Evolutionary conservation across 2,797 vertebrate species (phyloP), one percentile per base, ranked within the genome.

Genomic region (Gymnoscopelus braueri): DNA sequence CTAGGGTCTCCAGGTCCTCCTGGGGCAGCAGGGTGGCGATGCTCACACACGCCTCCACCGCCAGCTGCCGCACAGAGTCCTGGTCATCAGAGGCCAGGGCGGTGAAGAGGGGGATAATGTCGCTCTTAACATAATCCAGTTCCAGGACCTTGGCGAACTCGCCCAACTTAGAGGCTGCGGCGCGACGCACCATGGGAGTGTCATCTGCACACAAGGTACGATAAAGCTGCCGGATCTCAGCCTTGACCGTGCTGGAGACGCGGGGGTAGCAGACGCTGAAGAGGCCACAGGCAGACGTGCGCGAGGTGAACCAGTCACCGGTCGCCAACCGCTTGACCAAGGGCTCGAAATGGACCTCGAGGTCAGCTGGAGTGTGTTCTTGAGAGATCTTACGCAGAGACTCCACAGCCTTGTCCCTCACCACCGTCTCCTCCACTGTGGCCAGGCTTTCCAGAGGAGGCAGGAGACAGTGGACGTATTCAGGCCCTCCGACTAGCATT

Each of bases 41-140:
- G 78, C 94, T 96, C 56, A 97, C 96, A 65, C 96, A 96, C 52
- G 96, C 96, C 82, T 97, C 96, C 66, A 96, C 96, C 1, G 95
- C 96, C 58, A 96, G 83, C 23, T 97, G 91, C 5, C 96, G 94
- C 72, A 97, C 96, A 2, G 96, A 97, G 90, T 96, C 95, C 95
- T 96, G 80, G 81, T 96, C 95, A 78, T 96, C 95, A 52, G 95
- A 96, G 39, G 95, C 95, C 82, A 96, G 84, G 24, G 94, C 94
- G 26, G 94, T 95, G 88, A 96, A 96, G 74, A 96, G 94, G 39
- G 95, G 94, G 80, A 95, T 95, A 2, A 96, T 95, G 84, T 96
- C 95, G 81, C 93, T 95, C 91, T 95, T 95, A 49, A 95, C 92
- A 82, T 95, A 95, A 78, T 96, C 95, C 76, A 95, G 84, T 87